Base-by-base conservation (phyloP, 1,140 invertebrate genomes). In the Bombus superbus region DNA sequence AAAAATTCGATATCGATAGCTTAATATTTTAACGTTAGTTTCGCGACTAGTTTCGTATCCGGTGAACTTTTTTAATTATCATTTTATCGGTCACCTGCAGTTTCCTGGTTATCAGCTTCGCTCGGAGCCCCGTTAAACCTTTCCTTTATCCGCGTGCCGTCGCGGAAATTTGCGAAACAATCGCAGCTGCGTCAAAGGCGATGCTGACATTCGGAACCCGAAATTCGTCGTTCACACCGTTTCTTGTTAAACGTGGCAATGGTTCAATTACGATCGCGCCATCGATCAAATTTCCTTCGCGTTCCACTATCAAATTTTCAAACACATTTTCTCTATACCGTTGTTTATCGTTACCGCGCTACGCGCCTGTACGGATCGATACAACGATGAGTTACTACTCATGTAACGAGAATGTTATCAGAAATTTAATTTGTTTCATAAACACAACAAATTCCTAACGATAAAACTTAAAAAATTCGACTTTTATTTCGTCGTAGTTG, bases 51-150 rank as follows among this genome's bases (percentile, higher is more conserved):
- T 38, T 71, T 42, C n/a, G n/a, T 38, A 59, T 62, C 76, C 53
- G 18, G 9, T 25, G 32, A 72, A 84, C 40, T 84, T 80, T 47
- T 68, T 79, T 80, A 62, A 84, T 84, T 80, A 84, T 62, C 76
- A 80, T 42, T 71, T 42, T 71, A 71, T 71, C 38, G 68, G 25
- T 10, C 1, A 13, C 25, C 38, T 4, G 5, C 25, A 3, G 40
- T 8, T 13, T 18, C 32, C 47, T 22, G 47, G n/a, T 59, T 84
- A 84, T 84, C 76, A 69, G 76, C 47, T 42, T 72, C 64, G 8
- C 57, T 62, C 68, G 11, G 35, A 15, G 10, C 6, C 9, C 22
- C 57, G 6, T 32, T 69, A 42, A 53, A 13, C 47, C 25, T 22
- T 4, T 22, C 22, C 42, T 53, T 18, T 42, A 28, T 77, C 13